Conservation (phyloP, 2,797 vertebrate genomes). For the Anableps anableps region DNA sequence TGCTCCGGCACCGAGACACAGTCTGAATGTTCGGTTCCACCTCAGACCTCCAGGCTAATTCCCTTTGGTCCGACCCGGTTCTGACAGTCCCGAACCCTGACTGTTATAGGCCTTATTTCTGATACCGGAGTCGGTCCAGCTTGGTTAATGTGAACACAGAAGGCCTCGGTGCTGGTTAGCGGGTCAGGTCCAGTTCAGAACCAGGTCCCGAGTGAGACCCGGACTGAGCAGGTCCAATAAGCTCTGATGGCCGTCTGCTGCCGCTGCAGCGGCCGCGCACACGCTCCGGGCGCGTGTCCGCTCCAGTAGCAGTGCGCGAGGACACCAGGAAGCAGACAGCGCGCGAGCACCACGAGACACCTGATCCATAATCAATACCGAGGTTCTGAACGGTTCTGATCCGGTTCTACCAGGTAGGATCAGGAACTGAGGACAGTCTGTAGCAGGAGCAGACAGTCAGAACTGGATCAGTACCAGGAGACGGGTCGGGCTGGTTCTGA, state of each 20-base stretch:
- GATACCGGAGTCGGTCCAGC: not conserved
- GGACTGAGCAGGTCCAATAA: not conserved
- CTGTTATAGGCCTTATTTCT: not conserved
- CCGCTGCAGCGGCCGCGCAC: constrained; percentile 24
- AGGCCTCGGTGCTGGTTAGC: not conserved
- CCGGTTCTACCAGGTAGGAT: not conserved
- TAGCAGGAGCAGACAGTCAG: not conserved
- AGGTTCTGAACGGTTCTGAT: not conserved
- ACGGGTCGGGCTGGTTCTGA: not conserved
- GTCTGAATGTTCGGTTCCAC: not conserved
- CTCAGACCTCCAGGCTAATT: too few species aligned
- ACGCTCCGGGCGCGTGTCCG: constrained; percentile 57
- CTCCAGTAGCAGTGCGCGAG: constrained; percentile 17
- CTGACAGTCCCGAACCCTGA: not conserved
- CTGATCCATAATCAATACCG: not conserved
- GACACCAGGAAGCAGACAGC: constrained; percentile 13
- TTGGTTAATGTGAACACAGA: not conserved
- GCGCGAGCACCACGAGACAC: not conserved
- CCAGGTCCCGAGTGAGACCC: not conserved
- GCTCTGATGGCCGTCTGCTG: not conserved
- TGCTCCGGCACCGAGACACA: not conserved
- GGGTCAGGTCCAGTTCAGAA: too few species aligned
- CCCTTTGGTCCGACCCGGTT: not conserved
- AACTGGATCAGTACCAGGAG: not conserved
- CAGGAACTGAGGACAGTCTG: not conserved